Base-by-base conservation (phyloP, 1,140 invertebrate species). In the Sinella curviseta region DNA sequence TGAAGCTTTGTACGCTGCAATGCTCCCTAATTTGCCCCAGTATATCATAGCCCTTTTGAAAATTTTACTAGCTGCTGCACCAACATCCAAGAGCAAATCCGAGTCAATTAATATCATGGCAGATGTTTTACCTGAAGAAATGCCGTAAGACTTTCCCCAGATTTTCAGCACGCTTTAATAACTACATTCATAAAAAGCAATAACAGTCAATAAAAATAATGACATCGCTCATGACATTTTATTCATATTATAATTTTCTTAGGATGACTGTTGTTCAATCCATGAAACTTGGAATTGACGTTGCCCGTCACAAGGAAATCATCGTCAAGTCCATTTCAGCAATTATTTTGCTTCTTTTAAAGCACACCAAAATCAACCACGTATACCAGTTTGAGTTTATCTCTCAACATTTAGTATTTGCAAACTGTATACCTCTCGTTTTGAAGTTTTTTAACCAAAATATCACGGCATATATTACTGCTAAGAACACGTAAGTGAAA, bases 361-460 rank as follows among this genome's bases (percentile, higher is more conserved):
- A 99, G 87, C 97, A 99, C 88, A 97, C 99, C 83, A 99, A 99
- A 89, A 89, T 99, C n/a, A 99, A 99, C 89, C 98, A 99, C 87
- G 90, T 99, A 17, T 99, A 99, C 87, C 96, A 99, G 88, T 99
- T 99, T 90, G 98, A 99, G 88, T 99, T 98, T 86, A 97, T 99
- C 92, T 97, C 96, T 1, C 97, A 99, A 87, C 97, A 99, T 89
- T 89, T 99, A 75, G 97, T 99, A 17, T 99, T 99, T 90, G 97
- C 98, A 77, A 99, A 99, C 87, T 99, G 98, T 86, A 98, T 99
- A 86, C 98, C 98, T 4, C 88, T 99, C 28, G 95, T 99, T 30
- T 89, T 99, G 17, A 99, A 99, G 86, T 99, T 99, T 89, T 96
- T 99, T 85, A 99, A 99, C 89, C 98, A 99, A 87, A 98, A 99